Evolutionary conservation across 2,888 invertebrate species (phyloP), one percentile per base, ranked within the genome.

Genomic region (Athalia rosae): DNA sequence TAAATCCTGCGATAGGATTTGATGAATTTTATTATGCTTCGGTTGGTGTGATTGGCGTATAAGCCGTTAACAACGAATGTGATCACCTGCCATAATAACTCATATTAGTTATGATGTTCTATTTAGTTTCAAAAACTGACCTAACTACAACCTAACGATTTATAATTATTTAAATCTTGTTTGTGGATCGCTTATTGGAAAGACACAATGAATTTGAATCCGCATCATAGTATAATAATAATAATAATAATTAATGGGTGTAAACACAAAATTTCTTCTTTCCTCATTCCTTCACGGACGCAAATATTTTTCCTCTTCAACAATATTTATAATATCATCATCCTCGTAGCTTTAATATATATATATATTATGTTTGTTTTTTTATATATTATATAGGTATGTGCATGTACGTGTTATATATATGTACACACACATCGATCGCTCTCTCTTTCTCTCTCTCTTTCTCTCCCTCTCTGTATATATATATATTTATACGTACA

Each of bases 311-410:
- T 85, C 84, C 83, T 83, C 28, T 80, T 87, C 85, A 88, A 88
- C 87, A 87, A 86, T 87, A 83, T 88, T 85, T 86, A 87, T 87
- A 89, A 87, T 89, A 88, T 89, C 86, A 87, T 88, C 28, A 28
- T 67, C 61, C 58, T 58, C 74, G 48, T 62, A 74, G 47, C 48
- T 61, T 85, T 82, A 83, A 84, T 85, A 83, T 85, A 80, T 83
- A 83, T 79, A 82, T 80, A 78, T 80, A 53, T 66, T 79, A 48
- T 77, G 77, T 80, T 79, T 81, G n/a, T 80, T 79, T 79, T 81
- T 76, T 71, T 82, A 82, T 81, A 83, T 79, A 80, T 81, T 83
- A 79, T 80, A 62, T 78, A 78, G 79, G 64, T 81, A 77, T 81
- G 66, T 82, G 73, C 81, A 48, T 79, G 53, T 69, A 8, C 28